Conservation (phyloP, 1,140 invertebrate species). For the Trichomalopsis sarcophagae region DNA sequence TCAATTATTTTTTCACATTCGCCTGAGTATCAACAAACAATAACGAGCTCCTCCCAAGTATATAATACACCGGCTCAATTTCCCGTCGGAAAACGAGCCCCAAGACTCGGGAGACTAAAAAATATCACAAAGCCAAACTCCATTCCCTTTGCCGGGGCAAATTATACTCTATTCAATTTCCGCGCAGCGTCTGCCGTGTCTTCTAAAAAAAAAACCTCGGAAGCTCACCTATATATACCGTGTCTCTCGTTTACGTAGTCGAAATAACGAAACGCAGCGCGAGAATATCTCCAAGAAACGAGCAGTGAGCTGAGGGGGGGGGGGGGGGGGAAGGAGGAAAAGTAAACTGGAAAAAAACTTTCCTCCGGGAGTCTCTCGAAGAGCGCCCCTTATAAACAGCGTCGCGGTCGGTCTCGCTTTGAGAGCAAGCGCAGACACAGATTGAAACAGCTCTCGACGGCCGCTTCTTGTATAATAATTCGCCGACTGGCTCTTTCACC, state of each 20-base stretch:
- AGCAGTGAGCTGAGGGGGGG: neutral
- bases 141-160: neutral
- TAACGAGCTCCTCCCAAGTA: too few species aligned
- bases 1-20: neutral
- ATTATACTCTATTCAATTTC: conserved; percentile 28
- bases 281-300: neutral
- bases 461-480: conserved; percentile 37
- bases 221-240: too few species aligned
- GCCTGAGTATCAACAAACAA: neutral
- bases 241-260: neutral
- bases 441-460: conserved; percentile 16
- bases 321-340: too few species aligned
- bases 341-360: neutral
- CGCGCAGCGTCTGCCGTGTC: neutral
- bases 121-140: neutral
- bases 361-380: too few species aligned
- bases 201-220: too few species aligned
- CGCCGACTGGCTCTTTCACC: neutral
- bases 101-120: neutral
- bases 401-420: neutral
- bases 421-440: neutral
- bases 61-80: too few species aligned
- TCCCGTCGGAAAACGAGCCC: too few species aligned
- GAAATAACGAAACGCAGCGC: conserved; percentile 21
- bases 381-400: neutral